Conservation (phyloP, 2,113 vertebrate species). For the Sarotherodon lohbergeri region DNA sequence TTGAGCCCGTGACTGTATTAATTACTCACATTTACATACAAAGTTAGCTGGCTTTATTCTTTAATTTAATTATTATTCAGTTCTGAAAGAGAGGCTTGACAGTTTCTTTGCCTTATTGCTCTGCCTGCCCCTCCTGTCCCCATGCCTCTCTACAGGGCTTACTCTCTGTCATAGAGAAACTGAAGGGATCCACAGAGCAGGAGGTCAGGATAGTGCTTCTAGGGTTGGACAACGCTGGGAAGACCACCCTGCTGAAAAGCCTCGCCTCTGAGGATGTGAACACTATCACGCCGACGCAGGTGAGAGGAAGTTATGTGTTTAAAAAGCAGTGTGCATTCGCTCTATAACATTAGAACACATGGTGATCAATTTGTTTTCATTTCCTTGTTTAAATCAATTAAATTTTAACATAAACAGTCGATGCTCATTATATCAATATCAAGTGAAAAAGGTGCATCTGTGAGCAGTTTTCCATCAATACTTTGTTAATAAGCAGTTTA, state of each 20-base stretch:
- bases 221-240: constrained; percentile 84
- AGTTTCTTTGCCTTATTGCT: neutral
- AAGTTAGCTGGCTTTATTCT: neutral
- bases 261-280: constrained; percentile 82
- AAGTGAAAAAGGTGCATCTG: neutral
- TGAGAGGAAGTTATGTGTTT: neutral
- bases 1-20: neutral
- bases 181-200: constrained; percentile 77
- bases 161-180: constrained; percentile 82
- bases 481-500: neutral
- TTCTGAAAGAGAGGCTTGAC: neutral
- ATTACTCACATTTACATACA: neutral
- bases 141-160: constrained; percentile 70
- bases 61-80: neutral
- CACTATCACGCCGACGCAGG: constrained; percentile 86
- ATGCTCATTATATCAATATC: neutral
- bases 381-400: neutral
- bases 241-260: constrained; percentile 82
- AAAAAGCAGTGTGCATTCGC: neutral
- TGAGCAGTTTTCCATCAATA: neutral
- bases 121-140: fast-evolving
- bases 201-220: constrained; percentile 83
- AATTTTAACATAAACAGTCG: neutral
- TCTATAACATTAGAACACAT: neutral
- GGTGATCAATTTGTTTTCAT: neutral